phyloP scores from a whole-genome alignment of 2,888 invertebrate species.

The Xestia ashworthii region DNA sequence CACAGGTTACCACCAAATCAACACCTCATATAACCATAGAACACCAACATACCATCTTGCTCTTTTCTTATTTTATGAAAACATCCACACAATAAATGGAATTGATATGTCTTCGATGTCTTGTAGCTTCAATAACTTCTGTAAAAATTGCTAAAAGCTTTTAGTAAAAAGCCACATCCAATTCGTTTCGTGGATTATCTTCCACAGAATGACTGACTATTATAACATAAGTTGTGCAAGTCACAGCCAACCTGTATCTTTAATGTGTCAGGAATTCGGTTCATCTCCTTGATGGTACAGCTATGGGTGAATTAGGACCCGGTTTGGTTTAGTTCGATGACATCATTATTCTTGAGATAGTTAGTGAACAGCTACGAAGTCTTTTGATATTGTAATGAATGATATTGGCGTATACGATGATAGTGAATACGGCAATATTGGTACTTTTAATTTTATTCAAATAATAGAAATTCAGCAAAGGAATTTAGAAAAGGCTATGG shows the following conservation, averaged over 20 bases:
- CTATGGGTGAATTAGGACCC: constrained; percentile 33
- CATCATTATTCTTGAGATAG: constrained; percentile 19
- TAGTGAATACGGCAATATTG: no score
- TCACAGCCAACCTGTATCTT: constrained; percentile 67
- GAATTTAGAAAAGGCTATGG: no score
- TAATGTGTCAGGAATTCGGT: constrained; percentile 62
- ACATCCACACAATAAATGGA: neutral
- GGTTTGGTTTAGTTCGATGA: constrained; percentile 23
- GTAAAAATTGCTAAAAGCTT: neutral
- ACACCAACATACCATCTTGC: no score
- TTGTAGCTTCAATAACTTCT: neutral
- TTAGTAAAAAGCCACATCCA: constrained; percentile 45
- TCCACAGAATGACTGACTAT: constrained; percentile 60
- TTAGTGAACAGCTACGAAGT: neutral
- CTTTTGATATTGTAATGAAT: neutral
- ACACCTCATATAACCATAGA: neutral
- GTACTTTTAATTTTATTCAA: no score
- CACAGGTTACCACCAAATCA: neutral
- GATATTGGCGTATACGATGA: neutral
- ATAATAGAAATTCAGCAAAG: no score
- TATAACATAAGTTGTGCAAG: constrained; percentile 67
- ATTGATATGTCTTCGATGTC: neutral
- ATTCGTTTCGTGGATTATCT: constrained; percentile 25
- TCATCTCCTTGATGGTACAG: constrained; percentile 34
- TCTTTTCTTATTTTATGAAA: neutral